phyloP scores from a whole-genome alignment of 1,140 invertebrate genomes.

The Lepidurus packardi region DNA sequence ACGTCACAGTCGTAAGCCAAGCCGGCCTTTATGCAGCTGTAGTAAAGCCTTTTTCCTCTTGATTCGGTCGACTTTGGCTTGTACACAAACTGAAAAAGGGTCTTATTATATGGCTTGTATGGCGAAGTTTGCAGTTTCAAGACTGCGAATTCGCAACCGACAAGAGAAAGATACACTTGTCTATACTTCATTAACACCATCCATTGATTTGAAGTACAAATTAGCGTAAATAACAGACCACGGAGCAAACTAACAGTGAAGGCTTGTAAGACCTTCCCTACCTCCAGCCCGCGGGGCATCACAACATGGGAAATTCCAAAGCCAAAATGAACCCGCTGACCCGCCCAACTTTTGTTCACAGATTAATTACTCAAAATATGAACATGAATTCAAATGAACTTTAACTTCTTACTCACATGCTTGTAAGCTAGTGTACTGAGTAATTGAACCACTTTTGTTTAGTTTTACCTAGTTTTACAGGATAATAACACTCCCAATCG shows the following conservation, averaged over 20 bases:
- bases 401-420: not conserved
- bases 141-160: too few relatives aligned
- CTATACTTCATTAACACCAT: too few relatives aligned
- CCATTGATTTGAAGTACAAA: too few relatives aligned
- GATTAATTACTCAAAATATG: not conserved
- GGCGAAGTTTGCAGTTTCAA: too few relatives aligned
- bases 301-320: conserved; percentile 4
- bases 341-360: conserved; percentile 4
- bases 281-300: not conserved
- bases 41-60: not conserved
- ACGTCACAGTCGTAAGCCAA: conserved; percentile 6
- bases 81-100: not conserved
- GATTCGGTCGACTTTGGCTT: not conserved
- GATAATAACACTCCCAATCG: conserved; percentile 11
- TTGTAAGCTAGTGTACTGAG: not conserved
- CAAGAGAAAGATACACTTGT: too few relatives aligned
- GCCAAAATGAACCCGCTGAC: not conserved
- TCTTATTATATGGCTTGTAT: too few relatives aligned
- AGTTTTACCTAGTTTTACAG: not conserved
- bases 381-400: not conserved
- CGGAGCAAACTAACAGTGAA: not conserved
- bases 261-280: not conserved
- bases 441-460: not conserved
- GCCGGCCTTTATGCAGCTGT: not conserved
- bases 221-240: not conserved